phyloP scores from a whole-genome alignment of 1,140 invertebrate genomes.

The Coptotermes formosanus region DNA sequence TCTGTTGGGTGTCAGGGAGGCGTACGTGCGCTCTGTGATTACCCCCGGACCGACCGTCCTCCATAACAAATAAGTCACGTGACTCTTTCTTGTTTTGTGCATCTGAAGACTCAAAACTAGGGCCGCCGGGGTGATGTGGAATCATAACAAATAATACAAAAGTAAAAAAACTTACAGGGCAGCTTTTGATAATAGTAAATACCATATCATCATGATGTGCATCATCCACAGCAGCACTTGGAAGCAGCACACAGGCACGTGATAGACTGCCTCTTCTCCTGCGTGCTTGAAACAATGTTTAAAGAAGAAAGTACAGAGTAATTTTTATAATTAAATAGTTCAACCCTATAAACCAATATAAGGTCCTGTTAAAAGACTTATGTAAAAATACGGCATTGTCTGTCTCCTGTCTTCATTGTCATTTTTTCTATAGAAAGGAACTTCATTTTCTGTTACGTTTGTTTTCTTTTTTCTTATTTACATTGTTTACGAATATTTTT shows the following conservation, averaged over 20 bases:
- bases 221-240: not conserved
- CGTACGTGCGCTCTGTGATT: conserved; percentile 3
- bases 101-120: conserved; percentile 11
- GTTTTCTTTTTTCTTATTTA: not conserved
- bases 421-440: not conserved
- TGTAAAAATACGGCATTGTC: conserved; percentile 3
- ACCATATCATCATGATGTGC: conserved; percentile 2
- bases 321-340: conserved; percentile 17
- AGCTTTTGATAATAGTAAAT: conserved; percentile 19
- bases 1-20: conserved; percentile 16
- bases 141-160: conserved; percentile 4
- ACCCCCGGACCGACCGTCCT: conserved; percentile 13
- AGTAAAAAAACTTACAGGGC: conserved; percentile 8
- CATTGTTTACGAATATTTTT: not conserved
- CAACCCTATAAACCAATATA: conserved; percentile 8
- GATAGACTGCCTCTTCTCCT: not conserved
- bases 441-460: not conserved
- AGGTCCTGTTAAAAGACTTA: not conserved
- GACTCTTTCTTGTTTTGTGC: conserved; percentile 11
- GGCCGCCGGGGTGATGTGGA: conserved; percentile 8
- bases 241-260: not conserved
- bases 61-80: conserved; percentile 10
- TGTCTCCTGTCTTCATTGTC: conserved; percentile 7
- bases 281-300: not conserved
- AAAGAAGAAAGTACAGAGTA: conserved; percentile 19